Evolutionary conservation across 2,888 invertebrate species (phyloP).

Genomic region (Cheilosia pagana): DNA sequence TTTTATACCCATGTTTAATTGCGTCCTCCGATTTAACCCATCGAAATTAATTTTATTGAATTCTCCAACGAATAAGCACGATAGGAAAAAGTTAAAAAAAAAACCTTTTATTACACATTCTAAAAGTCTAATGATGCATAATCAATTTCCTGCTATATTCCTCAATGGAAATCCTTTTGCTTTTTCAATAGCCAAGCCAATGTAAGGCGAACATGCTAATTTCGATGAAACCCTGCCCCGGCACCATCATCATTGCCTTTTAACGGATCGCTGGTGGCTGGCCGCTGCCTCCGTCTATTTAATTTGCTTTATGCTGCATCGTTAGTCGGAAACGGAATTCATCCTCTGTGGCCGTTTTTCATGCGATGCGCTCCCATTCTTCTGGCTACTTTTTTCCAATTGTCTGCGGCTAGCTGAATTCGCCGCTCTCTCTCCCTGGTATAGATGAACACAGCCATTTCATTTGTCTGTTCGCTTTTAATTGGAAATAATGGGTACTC

Average conservation of each 20-base stretch:
- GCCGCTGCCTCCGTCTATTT: constrained; percentile 36
- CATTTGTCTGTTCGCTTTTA: constrained; percentile 52
- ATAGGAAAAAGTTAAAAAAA: not conserved
- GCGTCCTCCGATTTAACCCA: constrained; percentile 2
- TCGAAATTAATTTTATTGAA: constrained; percentile 37
- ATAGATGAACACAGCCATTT: not conserved
- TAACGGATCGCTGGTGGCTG: not conserved
- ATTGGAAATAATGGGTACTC: constrained; percentile 58
- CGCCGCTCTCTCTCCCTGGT: not conserved
- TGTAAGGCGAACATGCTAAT: constrained; percentile 67
- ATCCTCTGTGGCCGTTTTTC: constrained; percentile 32
- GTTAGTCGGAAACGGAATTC: constrained; percentile 51
- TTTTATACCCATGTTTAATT: constrained; percentile 6
- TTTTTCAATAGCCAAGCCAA: constrained; percentile 13
- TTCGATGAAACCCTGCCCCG: constrained; percentile 56
- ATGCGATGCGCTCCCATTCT: not conserved
- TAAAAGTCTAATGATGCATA: constrained; percentile 69
- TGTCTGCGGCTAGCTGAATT: constrained; percentile 21
- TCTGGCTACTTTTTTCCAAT: constrained; percentile 4
- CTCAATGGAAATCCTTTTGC: constrained; percentile 47
- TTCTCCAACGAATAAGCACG: not conserved
- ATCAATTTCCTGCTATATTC: constrained; percentile 60
- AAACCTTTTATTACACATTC: constrained; percentile 55
- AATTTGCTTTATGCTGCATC: constrained; percentile 61
- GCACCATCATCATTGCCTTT: constrained; percentile 42